Conservation (phyloP, 2,888 invertebrate species). For the Junonia oenone region DNA sequence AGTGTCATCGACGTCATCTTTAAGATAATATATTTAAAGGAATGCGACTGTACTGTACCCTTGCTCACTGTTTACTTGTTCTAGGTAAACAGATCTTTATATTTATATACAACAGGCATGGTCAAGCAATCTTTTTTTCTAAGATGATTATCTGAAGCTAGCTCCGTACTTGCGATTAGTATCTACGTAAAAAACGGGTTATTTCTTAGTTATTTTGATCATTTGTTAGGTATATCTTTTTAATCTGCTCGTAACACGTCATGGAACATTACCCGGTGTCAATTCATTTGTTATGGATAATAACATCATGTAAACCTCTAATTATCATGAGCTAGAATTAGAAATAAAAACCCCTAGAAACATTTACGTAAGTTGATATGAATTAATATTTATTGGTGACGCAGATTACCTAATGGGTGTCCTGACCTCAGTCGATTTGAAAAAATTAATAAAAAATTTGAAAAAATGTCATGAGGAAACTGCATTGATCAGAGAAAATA, state of each 20-base stretch:
- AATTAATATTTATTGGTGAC: too few relatives aligned
- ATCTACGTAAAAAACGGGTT: slow-evolving; percentile 26
- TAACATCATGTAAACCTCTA: neutral
- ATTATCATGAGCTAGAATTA: neutral
- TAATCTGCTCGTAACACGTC: neutral
- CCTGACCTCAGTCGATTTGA: too few relatives aligned
- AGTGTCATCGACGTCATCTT: slow-evolving; percentile 27
- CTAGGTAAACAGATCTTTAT: slow-evolving; percentile 17
- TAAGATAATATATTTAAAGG: neutral
- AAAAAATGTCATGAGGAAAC: too few relatives aligned
- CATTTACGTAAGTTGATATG: too few relatives aligned
- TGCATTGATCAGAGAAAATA: too few relatives aligned
- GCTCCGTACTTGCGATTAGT: slow-evolving; percentile 24
- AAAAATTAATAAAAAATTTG: too few relatives aligned
- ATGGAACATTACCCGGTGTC: neutral
- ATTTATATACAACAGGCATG: slow-evolving; percentile 33
- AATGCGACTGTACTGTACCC: slow-evolving; percentile 13
- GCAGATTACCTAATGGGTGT: too few relatives aligned
- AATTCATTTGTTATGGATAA: neutral
- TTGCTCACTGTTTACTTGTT: slow-evolving; percentile 15
- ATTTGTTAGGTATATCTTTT: slow-evolving; percentile 9
- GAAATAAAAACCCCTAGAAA: neutral
- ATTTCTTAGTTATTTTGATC: slow-evolving; percentile 23
- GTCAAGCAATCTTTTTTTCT: slow-evolving; percentile 29
- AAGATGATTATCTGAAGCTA: slow-evolving; percentile 30